Evolutionary conservation across 2,797 vertebrate species (phyloP).

Genomic region (Sebastolobus alascanus): DNA sequence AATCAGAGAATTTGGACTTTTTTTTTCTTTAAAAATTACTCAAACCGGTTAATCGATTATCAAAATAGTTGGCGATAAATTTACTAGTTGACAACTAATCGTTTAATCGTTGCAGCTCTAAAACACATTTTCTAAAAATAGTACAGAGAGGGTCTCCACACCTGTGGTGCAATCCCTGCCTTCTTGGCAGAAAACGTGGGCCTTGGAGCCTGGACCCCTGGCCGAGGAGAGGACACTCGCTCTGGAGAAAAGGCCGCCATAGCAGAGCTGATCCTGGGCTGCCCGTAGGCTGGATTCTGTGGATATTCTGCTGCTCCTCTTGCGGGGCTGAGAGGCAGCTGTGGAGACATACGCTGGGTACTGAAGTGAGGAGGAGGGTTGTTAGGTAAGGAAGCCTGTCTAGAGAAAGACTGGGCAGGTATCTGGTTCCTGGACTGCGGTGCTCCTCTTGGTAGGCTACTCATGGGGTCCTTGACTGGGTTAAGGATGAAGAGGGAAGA

Average conservation of each 20-base stretch:
- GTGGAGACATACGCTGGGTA: constrained; percentile 78
- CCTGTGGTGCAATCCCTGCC: constrained; percentile 94
- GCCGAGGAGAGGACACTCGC: constrained; percentile 86
- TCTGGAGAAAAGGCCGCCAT: constrained; percentile 81
- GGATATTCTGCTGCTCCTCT: constrained; percentile 57
- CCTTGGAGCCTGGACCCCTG: constrained; percentile 89
- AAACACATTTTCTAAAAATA: constrained; percentile 72
- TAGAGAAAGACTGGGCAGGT: constrained; percentile 72
- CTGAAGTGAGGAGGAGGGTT: constrained; percentile 83
- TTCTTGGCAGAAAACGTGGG: constrained; percentile 95
- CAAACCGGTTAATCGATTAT: too few relatives aligned
- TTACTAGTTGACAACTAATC: too few relatives aligned
- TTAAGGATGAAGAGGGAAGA: constrained; percentile 94
- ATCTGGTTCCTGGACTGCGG: constrained; percentile 87
- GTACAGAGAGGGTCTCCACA: constrained; percentile 96
- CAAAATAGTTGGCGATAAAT: too few relatives aligned
- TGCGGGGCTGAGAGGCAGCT: constrained; percentile 70
- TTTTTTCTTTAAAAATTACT: too few relatives aligned
- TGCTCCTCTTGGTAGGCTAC: constrained; percentile 85
- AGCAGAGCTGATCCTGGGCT: constrained; percentile 83
- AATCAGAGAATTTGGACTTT: too few relatives aligned
- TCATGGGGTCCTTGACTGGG: constrained; percentile 88
- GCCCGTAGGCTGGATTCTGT: constrained; percentile 58
- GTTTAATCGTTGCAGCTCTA: too few relatives aligned
- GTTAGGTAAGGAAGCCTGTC: constrained; percentile 86